These are phyloP conservation scores for Thymallus thymallus DNA, from an alignment of 2,113 vertebrate genomes.

Conservation along the genomic window DNA sequence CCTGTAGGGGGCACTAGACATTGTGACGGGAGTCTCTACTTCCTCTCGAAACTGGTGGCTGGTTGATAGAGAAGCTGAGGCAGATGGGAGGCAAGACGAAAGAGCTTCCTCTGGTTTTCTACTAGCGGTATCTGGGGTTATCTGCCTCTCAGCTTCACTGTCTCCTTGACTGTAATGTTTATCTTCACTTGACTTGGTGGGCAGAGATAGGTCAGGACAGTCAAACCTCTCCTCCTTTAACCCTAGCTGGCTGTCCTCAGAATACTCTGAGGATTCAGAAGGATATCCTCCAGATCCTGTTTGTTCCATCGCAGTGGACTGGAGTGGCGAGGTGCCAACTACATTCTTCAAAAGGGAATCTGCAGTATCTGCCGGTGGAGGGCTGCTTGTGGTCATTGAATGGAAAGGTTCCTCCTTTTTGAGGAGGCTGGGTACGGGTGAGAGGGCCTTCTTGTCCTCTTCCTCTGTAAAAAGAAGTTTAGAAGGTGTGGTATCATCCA, in stretches of 20 bases:
- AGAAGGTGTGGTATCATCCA: conserved; percentile 32
- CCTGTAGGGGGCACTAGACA: conserved; percentile 54
- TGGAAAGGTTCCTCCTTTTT: conserved; percentile 24
- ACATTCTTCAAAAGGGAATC: conserved; percentile 18
- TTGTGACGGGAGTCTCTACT: conserved; percentile 25
- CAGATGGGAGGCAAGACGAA: conserved; percentile 62
- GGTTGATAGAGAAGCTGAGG: conserved; percentile 53
- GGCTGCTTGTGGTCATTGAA: conserved; percentile 21
- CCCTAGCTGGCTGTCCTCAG: conserved; percentile 27
- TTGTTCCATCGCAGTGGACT: conserved; percentile 52
- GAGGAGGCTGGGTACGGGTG: conserved; percentile 16
- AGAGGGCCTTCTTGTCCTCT: conserved; percentile 38
- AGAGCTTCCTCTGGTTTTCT: conserved; percentile 61
- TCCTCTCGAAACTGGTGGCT: conserved; percentile 57
- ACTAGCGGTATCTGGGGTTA: conserved; percentile 28
- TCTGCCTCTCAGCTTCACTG: conserved; percentile 34
- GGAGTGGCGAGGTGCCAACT: conserved; percentile 30
- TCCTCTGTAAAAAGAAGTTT: conserved; percentile 48
- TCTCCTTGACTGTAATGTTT: conserved; percentile 47
- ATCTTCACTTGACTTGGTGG: conserved; percentile 42
- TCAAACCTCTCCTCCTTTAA: conserved; percentile 42
- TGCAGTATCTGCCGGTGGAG: conserved; percentile 25
- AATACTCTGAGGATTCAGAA: conserved; percentile 22
- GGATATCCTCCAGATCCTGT: conserved; percentile 30
- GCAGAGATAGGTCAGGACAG: conserved; percentile 8